Evolutionary conservation across 2,888 invertebrate species (phyloP).

Genomic region (Therioaphis trifolii): DNA sequence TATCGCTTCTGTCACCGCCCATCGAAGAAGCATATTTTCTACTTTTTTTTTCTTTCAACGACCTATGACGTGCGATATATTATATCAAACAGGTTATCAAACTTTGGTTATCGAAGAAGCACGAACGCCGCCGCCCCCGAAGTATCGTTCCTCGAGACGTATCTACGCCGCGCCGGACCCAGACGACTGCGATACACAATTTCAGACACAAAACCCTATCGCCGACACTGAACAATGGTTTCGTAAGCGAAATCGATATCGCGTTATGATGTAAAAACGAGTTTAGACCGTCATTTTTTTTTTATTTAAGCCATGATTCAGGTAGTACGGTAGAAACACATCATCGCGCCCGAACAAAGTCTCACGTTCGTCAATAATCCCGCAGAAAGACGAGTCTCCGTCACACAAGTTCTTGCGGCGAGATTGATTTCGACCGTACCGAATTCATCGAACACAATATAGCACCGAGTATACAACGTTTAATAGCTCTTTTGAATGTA

Average conservation of each 20-base stretch:
- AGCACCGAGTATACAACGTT: neutral
- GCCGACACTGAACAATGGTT: neutral
- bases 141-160: neutral
- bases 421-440: neutral
- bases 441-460: neutral
- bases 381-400: neutral
- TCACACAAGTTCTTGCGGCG: neutral
- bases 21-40: neutral
- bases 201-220: neutral
- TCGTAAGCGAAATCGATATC: slow-evolving; percentile 5
- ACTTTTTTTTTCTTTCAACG: neutral
- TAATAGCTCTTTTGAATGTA: neutral
- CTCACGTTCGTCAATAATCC: neutral
- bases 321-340: no score
- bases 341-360: neutral
- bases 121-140: neutral
- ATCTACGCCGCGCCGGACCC: neutral
- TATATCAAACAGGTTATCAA: neutral
- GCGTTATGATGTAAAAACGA: neutral
- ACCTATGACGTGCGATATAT: neutral
- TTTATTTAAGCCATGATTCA: neutral
- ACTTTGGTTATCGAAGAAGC: neutral
- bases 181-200: neutral
- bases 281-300: neutral
- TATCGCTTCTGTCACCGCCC: neutral